Conservation (phyloP, 2,888 invertebrate genomes). For the Drosophila prolongata region DNA sequence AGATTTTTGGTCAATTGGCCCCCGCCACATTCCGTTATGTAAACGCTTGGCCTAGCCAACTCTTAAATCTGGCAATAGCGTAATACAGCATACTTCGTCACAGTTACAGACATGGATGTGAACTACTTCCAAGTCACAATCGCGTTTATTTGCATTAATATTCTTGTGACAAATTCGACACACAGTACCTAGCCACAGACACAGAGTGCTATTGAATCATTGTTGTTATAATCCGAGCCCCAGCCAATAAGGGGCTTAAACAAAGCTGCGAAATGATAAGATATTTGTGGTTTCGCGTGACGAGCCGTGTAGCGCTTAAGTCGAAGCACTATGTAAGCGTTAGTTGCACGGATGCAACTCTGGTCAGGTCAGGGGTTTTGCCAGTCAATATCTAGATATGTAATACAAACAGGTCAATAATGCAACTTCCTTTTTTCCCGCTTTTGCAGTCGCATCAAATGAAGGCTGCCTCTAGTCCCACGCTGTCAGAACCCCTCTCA, state of each 20-base stretch:
- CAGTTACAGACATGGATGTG: not conserved
- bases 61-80: not conserved
- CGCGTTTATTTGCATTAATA: slow-evolving; percentile 11
- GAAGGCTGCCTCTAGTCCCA: slow-evolving; percentile 84
- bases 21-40: too few species aligned
- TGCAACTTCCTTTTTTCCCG: not conserved
- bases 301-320: slow-evolving; percentile 20
- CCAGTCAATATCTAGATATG: not conserved
- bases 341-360: not conserved
- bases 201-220: slow-evolving; percentile 1
- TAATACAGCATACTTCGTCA: slow-evolving; percentile 4
- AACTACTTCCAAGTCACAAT: not conserved
- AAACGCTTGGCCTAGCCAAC: too few species aligned
- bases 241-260: slow-evolving; percentile 1
- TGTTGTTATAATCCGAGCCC: slow-evolving; percentile 18
- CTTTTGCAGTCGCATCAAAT: slow-evolving; percentile 82
- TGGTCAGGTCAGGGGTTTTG: not conserved
- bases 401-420: not conserved
- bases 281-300: slow-evolving; percentile 52
- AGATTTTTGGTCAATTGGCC: not conserved
- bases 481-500: slow-evolving; percentile 73
- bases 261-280: slow-evolving; percentile 36
- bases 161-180: slow-evolving; percentile 25
- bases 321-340: slow-evolving; percentile 40
- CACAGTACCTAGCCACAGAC: slow-evolving; percentile 5